Base-by-base conservation (phyloP, 2,888 invertebrate genomes). In the Apodemia hepburni region DNA sequence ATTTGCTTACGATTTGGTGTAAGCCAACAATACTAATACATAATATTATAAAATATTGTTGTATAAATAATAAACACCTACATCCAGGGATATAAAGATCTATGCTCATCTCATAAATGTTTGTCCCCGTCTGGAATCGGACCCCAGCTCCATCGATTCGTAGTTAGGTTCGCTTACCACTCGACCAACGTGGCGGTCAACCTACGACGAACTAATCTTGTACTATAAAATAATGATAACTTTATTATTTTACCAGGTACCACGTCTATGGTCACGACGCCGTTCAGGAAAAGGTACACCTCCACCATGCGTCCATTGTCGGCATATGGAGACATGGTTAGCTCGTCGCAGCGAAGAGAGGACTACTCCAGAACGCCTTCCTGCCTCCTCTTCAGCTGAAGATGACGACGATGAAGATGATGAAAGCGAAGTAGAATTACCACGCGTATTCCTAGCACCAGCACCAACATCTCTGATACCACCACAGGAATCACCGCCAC, bases 251-350 rank as follows among this genome's bases (percentile, higher is more conserved):
- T 62, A 61, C 29, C 92, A 94, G 82, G 94, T 94, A 67, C 93
- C 94, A 9, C 92, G 94, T 9, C 90, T 94, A 59, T 94, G 94
- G 81, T 94, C 94, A 64, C 89, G 93, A 47, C 92, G 94, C 54
- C 93, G 93, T 68, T 94, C 93, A 51, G 93, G 95, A 69, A 93
- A 94, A 71, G 92, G 93, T 51, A 94, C 94, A 71, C 93, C 94
- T 61, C 94, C 94, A 63, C 94, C 94, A 68, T 96, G 96, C 83
- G 94, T 96, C 69, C 96, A 96, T 76, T 96, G 96, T 80, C 92
- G 93, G 38, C 96, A 95, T 75, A 85, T 96, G 82, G 96, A 96
- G 75, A 95, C 96, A 74, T 96, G 95, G 91, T 92, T 93, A 69
- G 93, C 93, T 65, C 90, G 93, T 64, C 80, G 84, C 70, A 82